Percentiles rank a stretch among this genome's conserved stretches.
Conservation (phyloP, 1,140 invertebrate genomes). For the Manduca sexta region DNA sequence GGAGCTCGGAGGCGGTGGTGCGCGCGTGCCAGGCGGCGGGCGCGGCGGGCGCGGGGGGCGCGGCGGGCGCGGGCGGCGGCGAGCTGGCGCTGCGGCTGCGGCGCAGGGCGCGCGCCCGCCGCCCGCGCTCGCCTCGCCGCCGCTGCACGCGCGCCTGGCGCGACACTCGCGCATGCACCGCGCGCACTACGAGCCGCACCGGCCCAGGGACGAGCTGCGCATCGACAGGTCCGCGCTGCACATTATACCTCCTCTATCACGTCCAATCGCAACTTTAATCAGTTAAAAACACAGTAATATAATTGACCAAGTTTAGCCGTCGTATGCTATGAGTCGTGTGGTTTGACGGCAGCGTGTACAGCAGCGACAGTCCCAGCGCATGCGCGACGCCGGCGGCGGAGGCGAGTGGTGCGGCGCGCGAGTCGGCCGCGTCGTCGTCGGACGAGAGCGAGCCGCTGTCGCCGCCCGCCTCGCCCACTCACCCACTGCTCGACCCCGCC, state of each 20-base stretch:
- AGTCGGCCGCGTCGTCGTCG: conserved; percentile 16
- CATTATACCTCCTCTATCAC: too few relatives aligned
- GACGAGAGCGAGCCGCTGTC: conserved; percentile 45
- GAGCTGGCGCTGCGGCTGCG: conserved; percentile 35
- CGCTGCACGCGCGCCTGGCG: conserved; percentile 1
- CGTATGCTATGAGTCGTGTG: too few relatives aligned
- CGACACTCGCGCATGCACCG: background rate
- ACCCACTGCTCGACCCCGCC: conserved; percentile 22
- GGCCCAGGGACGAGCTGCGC: background rate
- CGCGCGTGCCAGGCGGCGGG: conserved; percentile 20
- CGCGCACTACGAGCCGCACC: background rate
- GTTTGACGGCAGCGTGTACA: too few relatives aligned
- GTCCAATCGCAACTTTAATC: too few relatives aligned
- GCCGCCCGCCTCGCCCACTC: conserved; percentile 45
- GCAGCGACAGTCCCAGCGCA: background rate
- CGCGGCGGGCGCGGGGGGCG: conserved; percentile 7
- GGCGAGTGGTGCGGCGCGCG: conserved; percentile 4
- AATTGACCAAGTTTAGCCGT: too few relatives aligned
- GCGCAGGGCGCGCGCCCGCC: conserved; percentile 20
- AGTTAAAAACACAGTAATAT: too few relatives aligned
- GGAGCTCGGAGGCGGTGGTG: conserved; percentile 34
- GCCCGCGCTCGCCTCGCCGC: conserved; percentile 15
- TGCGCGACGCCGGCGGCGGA: background rate
- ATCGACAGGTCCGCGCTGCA: background rate
- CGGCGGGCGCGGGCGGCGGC: conserved; percentile 1